These are phyloP conservation scores for Tetrapedia diversipes DNA, from an alignment of 2,888 invertebrate genomes.

Conservation along the genomic window DNA sequence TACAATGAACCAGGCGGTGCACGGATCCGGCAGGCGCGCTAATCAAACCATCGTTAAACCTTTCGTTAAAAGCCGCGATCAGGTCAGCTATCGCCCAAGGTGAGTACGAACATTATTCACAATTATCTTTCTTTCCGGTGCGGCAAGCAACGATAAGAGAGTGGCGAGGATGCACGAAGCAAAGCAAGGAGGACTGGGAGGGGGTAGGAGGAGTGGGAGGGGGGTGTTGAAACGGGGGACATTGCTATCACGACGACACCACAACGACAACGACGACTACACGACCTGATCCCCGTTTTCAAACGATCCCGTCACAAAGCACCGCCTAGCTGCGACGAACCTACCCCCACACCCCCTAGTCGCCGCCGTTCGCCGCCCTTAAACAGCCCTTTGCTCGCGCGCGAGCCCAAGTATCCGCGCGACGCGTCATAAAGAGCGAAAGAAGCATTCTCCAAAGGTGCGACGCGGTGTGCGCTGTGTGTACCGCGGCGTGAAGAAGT, in stretches of 20 bases:
- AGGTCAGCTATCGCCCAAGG: conserved; percentile 37
- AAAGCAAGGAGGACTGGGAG: too few species aligned
- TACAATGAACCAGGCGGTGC: conserved; percentile 6
- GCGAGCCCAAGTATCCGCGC: conserved; percentile 46
- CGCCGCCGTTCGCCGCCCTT: conserved; percentile 34
- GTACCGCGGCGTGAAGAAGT: conserved; percentile 46
- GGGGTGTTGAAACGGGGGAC: background rate
- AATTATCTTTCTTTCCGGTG: conserved; percentile 60
- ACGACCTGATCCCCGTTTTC: conserved; percentile 59
- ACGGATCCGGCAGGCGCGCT: conserved; percentile 11
- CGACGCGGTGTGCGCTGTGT: conserved; percentile 50
- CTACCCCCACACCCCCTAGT: conserved; percentile 2
- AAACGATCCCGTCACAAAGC: conserved; percentile 64
- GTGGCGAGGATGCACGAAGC: too few species aligned
- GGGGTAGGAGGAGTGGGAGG: background rate
- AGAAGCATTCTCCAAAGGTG: conserved; percentile 68
- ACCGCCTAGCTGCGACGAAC: conserved; percentile 19
- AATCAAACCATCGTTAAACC: conserved; percentile 54
- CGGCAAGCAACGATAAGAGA: too few species aligned
- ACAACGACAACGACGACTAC: conserved; percentile 31
- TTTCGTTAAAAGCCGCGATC: conserved; percentile 58
- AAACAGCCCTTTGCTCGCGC: conserved; percentile 56
- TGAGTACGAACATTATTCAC: conserved; percentile 54
- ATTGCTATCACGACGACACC: conserved; percentile 30
- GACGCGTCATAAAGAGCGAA: conserved; percentile 61